phyloP scores from a whole-genome alignment of 1,140 invertebrate species.

The Drosophila biarmipes region DNA sequence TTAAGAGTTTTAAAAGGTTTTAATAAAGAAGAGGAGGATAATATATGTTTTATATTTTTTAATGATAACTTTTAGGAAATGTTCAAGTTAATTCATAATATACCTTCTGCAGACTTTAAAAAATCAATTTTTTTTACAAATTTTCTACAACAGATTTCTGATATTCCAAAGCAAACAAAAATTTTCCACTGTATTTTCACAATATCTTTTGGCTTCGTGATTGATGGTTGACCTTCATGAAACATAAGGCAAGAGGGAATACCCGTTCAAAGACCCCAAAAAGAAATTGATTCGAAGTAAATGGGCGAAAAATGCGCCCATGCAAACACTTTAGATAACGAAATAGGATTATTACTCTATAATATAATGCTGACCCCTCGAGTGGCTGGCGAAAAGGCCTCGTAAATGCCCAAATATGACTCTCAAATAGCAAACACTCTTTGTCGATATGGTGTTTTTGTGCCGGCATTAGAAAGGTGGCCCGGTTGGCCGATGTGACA shows the following conservation, averaged over 20 bases:
- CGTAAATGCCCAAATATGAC: background rate
- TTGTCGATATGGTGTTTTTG: background rate
- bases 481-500: conserved; percentile 62
- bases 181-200: background rate
- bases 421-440: background rate
- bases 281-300: background rate
- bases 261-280: background rate
- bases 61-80: no score
- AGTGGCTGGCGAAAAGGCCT: background rate
- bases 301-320: no score
- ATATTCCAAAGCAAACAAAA: no score
- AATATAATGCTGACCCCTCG: background rate
- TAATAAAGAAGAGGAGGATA: no score
- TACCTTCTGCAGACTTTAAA: no score
- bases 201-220: background rate
- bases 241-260: background rate
- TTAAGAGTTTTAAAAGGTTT: no score
- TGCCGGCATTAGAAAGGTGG: conserved; percentile 45
- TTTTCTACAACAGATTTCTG: no score
- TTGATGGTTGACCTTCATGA: background rate
- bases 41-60: no score
- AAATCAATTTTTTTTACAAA: no score
- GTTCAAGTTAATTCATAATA: no score
- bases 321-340: no score
- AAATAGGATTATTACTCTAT: no score